Base-by-base conservation (phyloP, 2,888 invertebrate species). In the Polyommatus iphigenia region DNA sequence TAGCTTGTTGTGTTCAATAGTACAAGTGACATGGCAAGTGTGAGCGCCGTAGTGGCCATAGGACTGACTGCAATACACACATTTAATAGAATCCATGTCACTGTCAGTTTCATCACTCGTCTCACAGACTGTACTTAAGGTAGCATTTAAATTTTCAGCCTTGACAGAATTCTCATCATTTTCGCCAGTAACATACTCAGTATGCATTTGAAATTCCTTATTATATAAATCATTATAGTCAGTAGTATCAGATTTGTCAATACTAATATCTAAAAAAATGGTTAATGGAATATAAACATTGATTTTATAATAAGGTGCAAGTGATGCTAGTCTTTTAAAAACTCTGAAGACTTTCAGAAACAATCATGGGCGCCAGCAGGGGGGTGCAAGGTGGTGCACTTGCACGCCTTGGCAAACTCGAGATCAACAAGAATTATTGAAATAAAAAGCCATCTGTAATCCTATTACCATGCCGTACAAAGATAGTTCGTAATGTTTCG, bases 81-180 rank as follows among this genome's bases (percentile, higher is more conserved):
- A 94, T 83, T 92, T 92, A 2, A 94, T 87, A 1, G 94, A 94
- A 81, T 93, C 93, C 80, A 92, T 88, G 82, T 94, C 94, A 85
- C 93, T 93, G 78, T 94, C 94, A 72, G 94, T 94, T 80, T 93
- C 94, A 83, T 93, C 94, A 83, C 93, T 93, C 62, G 86, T 88
- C 83, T 92, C 91, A 80, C 87, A 82, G 80, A 84, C 82, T 76
- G 81, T 84, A 41, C 81, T 82, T 62, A 82, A 79, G 78, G 78
- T 79, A 73, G 82, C 72, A 76, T 81, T 86, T 8, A 81, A 79
- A 41, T 85, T 84, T 13, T 80, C 81, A 81, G 88, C 88, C 84
- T 89, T 91, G 6, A 88, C 86, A 80, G 83, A 85, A 83, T 92
- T 93, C 79, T 92, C 86, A 83, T 89, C 87, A 84, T 92, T 92